Evolutionary conservation across 2,113 vertebrate genomes (phyloP), one percentile per base, ranked within the genome.

Genomic region (Meleagris gallopavo): DNA sequence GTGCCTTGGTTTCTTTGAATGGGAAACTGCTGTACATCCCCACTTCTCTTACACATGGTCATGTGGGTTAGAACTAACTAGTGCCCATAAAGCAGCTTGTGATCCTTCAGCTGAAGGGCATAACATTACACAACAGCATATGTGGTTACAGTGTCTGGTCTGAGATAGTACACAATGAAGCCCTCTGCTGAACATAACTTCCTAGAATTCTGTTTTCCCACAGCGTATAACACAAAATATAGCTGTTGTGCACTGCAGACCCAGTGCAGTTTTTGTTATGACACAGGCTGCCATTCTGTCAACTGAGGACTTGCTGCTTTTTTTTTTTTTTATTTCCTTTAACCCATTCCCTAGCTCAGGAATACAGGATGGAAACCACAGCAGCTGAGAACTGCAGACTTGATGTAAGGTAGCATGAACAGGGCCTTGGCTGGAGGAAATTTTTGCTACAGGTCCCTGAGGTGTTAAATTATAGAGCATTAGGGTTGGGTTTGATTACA

Each of bases 171-270:
- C 0, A 25, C 0, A 1, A 22, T 21, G 57, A 61, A 55, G 20
- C 3, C 40, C 34, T n/a, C 40, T 43, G 57, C 57, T 55, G 34
- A 76, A 19, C 13, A 19, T 11, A 4, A 16, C 30, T 67, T 70
- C 61, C 48, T 30, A 48, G 45, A 4, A 29, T 70, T 43, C 30
- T 36, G 32, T 41, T 7, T 13, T 13, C 4, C 38, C 25, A 10
- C 18, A 67, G 15, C 46, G 43, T 54, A 4, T 38, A 38, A 21
- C 36, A 17, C 27, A 19, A 11, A 32, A 3, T 4, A 6, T 1
- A 38, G 30, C 29, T 12, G 10, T 3, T 30, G 8, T 2, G 21
- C 7, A 0, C 5, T 0, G 0, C 67, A 50, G 27, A 15, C 8
- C 38, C 54, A 24, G 16, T 3, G 5, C 38, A 7, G 6, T 46